Evolutionary conservation across 2,113 vertebrate genomes (phyloP), one percentile per base, ranked within the genome.

Genomic region (Edolisoma coerulescens): DNA sequence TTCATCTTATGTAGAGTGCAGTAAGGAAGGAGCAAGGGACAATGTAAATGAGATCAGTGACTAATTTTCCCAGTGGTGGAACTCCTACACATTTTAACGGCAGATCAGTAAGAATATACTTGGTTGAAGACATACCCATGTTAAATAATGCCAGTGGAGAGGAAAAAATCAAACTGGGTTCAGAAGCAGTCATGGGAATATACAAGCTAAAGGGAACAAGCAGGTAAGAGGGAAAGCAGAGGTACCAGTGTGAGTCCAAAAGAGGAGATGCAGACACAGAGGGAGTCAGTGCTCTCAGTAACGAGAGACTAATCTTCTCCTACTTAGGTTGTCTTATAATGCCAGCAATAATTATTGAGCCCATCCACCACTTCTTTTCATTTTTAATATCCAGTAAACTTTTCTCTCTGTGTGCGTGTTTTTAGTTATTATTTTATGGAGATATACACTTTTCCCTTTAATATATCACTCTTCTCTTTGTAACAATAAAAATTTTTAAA

Each of bases 11-110:
- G 13, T 54, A 81, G 28, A 87, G 56, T 86, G 71, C 76, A 69
- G 33, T 39, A 68, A 84, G 52, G 57, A 84, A 94, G 61, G 37
- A 93, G 60, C 57, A 64, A 90, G 86, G 89, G 92, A 93, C 83
- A 92, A 88, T 53, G 77, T 65, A 94, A 95, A 96, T 97, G 83
- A 96, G 80, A 93, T 73, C 56, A 5, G 30, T 95, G 96, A 96
- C 74, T 96, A 78, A 94, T 94, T 89, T 89, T 73, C 90, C 92
- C 88, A 95, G 52, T 75, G 69, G 81, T 86, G 45, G n/a, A 93
- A 96, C 92, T 95, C 96, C 95, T 80, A 95, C 93, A 60, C 64
- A 32, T 37, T 89, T 96, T 41, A 75, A 90, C 50, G 86, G 67
- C 37, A 82, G 83, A 96, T 95, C 57, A 86, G 50, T 68, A 79